Conservation (phyloP, 2,113 vertebrate species). For the Tapirus terrestris region DNA sequence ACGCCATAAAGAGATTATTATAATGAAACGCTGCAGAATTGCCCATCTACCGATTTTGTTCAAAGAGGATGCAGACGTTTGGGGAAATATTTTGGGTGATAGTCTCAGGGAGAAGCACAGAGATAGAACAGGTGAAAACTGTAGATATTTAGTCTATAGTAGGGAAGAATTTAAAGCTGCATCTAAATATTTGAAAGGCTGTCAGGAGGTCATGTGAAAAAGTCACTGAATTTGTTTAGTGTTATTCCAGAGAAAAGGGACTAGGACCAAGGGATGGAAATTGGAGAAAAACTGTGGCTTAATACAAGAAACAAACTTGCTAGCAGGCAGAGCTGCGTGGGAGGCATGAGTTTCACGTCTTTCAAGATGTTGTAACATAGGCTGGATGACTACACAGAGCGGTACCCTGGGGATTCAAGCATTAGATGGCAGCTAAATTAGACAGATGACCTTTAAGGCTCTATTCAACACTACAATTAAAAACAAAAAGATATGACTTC, state of each 20-base stretch:
- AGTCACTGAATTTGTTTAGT: neutral
- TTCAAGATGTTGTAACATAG: neutral
- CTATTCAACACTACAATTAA: neutral
- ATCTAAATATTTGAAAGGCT: neutral
- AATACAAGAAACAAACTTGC: neutral
- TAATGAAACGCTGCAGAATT: neutral
- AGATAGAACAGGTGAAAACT: neutral
- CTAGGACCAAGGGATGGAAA: neutral
- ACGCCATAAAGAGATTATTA: neutral
- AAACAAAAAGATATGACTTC: conserved; percentile 26
- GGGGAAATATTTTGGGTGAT: neutral
- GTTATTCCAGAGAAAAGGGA: neutral
- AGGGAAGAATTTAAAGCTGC: conserved; percentile 21
- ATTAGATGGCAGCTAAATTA: neutral
- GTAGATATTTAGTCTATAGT: neutral
- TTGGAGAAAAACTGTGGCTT: neutral
- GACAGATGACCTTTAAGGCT: neutral
- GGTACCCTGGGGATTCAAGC: neutral
- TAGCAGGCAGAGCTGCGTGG: neutral
- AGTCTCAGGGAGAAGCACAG: neutral
- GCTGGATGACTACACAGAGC: neutral
- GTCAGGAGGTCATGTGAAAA: neutral
- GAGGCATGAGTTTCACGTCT: neutral
- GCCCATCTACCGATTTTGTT: neutral
- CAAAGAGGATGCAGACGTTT: neutral